Percentiles rank a stretch among this genome's conserved stretches.
phyloP scores from a whole-genome alignment of 2,797 vertebrate genomes.

The Coccyzus lansbergi region DNA sequence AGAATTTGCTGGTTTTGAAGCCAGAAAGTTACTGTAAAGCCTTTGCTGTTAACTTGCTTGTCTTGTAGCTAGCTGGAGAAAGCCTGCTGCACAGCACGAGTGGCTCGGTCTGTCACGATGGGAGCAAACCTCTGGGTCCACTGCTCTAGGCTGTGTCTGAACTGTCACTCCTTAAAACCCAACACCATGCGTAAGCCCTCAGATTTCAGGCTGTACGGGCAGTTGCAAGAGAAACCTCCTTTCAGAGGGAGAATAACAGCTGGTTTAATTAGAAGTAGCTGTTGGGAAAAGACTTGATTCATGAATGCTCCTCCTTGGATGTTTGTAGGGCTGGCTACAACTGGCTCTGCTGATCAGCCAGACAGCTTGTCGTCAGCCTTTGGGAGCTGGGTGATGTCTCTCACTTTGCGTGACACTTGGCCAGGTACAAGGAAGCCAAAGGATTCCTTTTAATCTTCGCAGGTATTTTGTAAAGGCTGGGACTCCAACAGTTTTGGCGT shows the following conservation, averaged over 20 bases:
- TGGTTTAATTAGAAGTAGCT: conserved; percentile 21
- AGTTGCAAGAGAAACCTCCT: not conserved
- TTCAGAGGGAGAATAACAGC: not conserved
- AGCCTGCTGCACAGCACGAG: not conserved
- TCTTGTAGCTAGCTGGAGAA: not conserved
- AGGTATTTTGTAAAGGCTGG: conserved; percentile 90
- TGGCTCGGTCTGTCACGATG: not conserved
- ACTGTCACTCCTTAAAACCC: not conserved
- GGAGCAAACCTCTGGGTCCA: not conserved
- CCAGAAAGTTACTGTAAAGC: not conserved
- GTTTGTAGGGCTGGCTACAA: not conserved
- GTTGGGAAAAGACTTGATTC: not conserved
- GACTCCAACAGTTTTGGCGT: conserved; percentile 86
- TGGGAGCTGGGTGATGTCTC: not conserved
- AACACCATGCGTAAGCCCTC: not conserved
- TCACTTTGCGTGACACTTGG: not conserved
- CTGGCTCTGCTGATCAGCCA: not conserved
- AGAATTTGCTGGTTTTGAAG: conserved; percentile 8
- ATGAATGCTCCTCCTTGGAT: not conserved
- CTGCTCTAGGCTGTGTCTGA: not conserved
- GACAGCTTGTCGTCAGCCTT: not conserved
- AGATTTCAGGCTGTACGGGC: not conserved
- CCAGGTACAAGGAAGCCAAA: not conserved
- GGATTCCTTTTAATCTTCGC: conserved; percentile 34
- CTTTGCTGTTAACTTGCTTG: not conserved